phyloP scores from a whole-genome alignment of 2,888 invertebrate genomes.

The Gerris lacustris region DNA sequence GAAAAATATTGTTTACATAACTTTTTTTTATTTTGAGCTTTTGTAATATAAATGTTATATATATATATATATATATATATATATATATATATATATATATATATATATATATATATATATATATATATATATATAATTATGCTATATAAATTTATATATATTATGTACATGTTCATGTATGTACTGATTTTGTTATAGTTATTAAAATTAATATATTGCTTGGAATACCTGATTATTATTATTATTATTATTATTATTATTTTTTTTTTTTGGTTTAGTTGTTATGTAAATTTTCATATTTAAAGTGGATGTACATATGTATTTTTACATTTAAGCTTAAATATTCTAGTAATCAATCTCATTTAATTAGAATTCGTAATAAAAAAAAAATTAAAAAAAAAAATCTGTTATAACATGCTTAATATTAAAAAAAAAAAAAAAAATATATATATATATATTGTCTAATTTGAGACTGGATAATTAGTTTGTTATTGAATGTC shows the following conservation, averaged over 20 bases:
- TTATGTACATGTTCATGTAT: neutral
- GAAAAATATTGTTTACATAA: neutral
- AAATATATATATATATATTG: neutral
- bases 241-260: too few species aligned
- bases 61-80: neutral
- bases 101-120: too few species aligned
- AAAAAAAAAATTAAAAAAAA: neutral
- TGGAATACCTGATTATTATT: neutral
- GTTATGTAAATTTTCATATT: neutral
- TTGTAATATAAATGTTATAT: neutral
- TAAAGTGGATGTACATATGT: neutral
- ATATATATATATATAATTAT: too few species aligned
- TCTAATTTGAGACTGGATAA: neutral
- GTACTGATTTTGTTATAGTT: neutral
- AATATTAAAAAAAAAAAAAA: neutral
- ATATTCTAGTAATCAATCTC: neutral
- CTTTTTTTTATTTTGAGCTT: neutral
- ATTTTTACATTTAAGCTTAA: neutral
- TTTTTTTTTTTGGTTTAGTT: neutral
- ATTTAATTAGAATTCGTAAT: neutral
- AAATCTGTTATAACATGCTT: neutral
- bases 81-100: neutral
- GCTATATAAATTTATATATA: neutral
- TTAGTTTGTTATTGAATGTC: neutral
- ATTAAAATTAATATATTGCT: neutral